phyloP scores from a whole-genome alignment of 2,888 invertebrate species.

The Cancer borealis region DNA sequence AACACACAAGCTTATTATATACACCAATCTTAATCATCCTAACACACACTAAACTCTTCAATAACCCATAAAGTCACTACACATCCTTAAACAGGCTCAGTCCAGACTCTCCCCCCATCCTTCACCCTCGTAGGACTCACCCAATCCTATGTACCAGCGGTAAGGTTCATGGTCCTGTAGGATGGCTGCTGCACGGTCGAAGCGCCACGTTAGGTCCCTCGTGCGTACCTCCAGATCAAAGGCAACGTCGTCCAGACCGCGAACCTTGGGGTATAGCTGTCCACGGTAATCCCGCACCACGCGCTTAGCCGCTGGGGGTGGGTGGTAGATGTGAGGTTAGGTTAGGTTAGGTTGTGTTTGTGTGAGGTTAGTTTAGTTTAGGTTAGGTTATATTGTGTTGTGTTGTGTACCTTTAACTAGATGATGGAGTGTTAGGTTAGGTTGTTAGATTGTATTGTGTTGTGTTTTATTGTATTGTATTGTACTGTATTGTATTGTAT shows the following conservation, averaged over 20 bases:
- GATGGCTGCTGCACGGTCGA: conserved; percentile 80
- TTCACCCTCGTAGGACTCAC: conserved; percentile 80
- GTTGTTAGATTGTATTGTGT: not conserved
- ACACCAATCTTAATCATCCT: too few species aligned
- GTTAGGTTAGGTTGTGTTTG: not conserved
- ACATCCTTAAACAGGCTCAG: too few species aligned
- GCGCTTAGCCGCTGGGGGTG: conserved; percentile 83
- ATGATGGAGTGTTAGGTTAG: not conserved
- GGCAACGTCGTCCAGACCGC: conserved; percentile 84
- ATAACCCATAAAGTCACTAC: too few species aligned
- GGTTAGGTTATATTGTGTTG: not conserved
- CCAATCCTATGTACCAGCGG: conserved; percentile 85
- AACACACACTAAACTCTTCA: too few species aligned
- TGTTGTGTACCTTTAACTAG: not conserved
- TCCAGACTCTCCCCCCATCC: not conserved
- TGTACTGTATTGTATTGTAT: too few species aligned
- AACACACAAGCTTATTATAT: not conserved
- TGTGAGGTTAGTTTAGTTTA: not conserved
- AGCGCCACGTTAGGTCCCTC: conserved; percentile 80
- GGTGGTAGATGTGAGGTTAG: conserved; percentile 9
- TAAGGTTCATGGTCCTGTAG: conserved; percentile 84
- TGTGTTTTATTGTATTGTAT: too few species aligned
- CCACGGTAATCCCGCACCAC: conserved; percentile 83
- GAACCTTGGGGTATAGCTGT: conserved; percentile 83
- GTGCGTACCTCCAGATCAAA: conserved; percentile 80